Conservation (phyloP, 2,888 invertebrate genomes). For the Augochlorella aurata region DNA sequence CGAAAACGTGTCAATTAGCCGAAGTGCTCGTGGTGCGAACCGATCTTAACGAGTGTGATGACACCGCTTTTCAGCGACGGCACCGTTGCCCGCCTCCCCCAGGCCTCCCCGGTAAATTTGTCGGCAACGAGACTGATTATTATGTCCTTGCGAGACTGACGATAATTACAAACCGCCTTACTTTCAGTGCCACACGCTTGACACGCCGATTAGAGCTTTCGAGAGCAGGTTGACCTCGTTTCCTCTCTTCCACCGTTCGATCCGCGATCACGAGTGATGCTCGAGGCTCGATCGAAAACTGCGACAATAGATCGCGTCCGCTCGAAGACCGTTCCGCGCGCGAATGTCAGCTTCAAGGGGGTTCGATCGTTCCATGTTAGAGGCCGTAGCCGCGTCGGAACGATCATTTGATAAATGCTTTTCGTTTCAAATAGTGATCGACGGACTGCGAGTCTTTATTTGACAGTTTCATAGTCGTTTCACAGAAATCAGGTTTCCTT, state of each 20-base stretch:
- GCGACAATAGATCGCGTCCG: neutral
- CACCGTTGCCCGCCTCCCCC: conserved; percentile 31
- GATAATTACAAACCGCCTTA: conserved; percentile 67
- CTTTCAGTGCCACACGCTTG: conserved; percentile 58
- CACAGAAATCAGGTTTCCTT: too few relatives aligned
- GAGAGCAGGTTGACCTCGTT: conserved; percentile 63
- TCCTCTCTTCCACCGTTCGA: conserved; percentile 48
- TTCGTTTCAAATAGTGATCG: too few relatives aligned
- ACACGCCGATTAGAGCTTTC: conserved; percentile 61
- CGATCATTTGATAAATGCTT: too few relatives aligned
- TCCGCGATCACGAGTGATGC: conserved; percentile 40
- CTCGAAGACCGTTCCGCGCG: neutral
- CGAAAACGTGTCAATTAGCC: conserved; percentile 42
- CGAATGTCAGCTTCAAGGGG: neutral
- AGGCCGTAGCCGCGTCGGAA: neutral
- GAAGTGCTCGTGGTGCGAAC: conserved; percentile 27
- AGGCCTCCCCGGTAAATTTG: conserved; percentile 52
- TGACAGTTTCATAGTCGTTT: too few relatives aligned
- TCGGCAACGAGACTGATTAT: conserved; percentile 60
- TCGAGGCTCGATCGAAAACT: conserved; percentile 24
- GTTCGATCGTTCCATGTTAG: neutral
- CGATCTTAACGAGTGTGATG: conserved; percentile 60
- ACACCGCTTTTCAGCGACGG: conserved; percentile 51
- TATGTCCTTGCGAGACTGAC: conserved; percentile 62
- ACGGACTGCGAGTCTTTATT: too few relatives aligned